A percentile compares a stretch with the other conserved stretches of the same genome.
These are phyloP conservation scores for Agrypnus murinus DNA, from an alignment of 2,888 invertebrate species.

Conservation along the genomic window DNA sequence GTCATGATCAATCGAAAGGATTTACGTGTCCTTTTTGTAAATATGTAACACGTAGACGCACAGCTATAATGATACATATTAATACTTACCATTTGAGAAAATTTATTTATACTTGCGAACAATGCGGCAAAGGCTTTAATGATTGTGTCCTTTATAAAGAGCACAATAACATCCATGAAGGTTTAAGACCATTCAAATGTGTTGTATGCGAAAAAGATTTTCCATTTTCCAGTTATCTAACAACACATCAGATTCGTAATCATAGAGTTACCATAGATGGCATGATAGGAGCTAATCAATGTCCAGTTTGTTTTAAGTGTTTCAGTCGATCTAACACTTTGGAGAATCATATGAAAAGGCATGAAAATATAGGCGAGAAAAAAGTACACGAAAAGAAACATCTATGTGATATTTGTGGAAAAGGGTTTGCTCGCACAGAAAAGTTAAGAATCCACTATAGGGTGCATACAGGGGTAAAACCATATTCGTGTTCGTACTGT, in stretches of 20 bases:
- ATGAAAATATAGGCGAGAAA: conserved; percentile 69
- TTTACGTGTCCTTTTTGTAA: conserved; percentile 64
- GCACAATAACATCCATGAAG: conserved; percentile 74
- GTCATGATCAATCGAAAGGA: conserved; percentile 62
- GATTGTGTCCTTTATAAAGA: conserved; percentile 73
- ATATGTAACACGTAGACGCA: conserved; percentile 61
- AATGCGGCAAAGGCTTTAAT: conserved; percentile 75
- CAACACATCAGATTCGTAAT: conserved; percentile 68
- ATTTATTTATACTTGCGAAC: conserved; percentile 73
- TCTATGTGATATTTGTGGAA: conserved; percentile 67
- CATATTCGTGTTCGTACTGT: conserved; percentile 63
- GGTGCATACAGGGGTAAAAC: conserved; percentile 66
- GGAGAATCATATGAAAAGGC: conserved; percentile 72
- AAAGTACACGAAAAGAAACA: conserved; percentile 63
- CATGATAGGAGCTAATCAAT: conserved; percentile 69
- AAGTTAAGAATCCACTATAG: conserved; percentile 65
- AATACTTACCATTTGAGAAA: conserved; percentile 66
- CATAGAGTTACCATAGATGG: conserved; percentile 68
- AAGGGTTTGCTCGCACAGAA: conserved; percentile 64
- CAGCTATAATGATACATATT: conserved; percentile 63
- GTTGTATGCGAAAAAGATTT: conserved; percentile 74
- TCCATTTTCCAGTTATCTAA: conserved; percentile 71
- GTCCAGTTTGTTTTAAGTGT: conserved; percentile 63
- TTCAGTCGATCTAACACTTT: conserved; percentile 66
- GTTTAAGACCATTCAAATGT: conserved; percentile 73